These are phyloP conservation scores for Oscheius sp. DNA, from an alignment of 2,888 invertebrate species.

Conservation along the genomic window DNA sequence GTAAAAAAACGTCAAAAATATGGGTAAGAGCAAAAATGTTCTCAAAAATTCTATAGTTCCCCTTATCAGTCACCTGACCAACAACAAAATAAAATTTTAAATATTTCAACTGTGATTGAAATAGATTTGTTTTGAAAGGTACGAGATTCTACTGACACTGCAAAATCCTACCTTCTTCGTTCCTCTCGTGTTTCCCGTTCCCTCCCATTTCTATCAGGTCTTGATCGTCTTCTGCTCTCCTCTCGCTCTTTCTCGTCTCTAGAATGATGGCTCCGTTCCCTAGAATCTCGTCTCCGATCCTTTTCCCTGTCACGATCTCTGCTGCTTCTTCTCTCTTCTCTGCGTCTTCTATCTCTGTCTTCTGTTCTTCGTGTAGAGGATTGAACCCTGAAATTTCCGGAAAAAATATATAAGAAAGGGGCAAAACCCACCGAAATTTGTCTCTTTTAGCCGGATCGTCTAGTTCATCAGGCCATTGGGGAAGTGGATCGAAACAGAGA, in stretches of 20 bases:
- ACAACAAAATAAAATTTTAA: no score
- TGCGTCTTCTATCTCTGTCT: conserved; percentile 4
- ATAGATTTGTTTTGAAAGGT: no score
- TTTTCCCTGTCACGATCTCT: neutral
- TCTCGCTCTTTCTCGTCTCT: neutral
- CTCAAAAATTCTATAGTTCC: no score
- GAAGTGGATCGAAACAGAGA: neutral
- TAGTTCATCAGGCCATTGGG: conserved; percentile 6
- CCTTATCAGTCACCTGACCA: no score
- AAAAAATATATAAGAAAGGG: neutral
- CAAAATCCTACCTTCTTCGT: neutral
- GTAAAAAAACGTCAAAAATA: no score
- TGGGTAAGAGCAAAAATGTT: no score
- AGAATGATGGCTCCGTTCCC: no score
- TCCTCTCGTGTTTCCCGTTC: neutral
- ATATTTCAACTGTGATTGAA: no score
- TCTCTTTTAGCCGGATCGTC: neutral
- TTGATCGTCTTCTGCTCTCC: conserved; percentile 6
- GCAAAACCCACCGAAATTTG: neutral
- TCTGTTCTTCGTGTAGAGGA: neutral
- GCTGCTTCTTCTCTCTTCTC: neutral
- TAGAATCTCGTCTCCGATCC: neutral
- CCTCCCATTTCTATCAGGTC: no score
- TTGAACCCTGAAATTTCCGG: neutral
- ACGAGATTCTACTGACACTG: neutral